Percentiles rank a stretch among this genome's conserved stretches.
These are phyloP conservation scores for Helleia helle DNA, from an alignment of 2,888 invertebrate species.

Conservation along the genomic window DNA sequence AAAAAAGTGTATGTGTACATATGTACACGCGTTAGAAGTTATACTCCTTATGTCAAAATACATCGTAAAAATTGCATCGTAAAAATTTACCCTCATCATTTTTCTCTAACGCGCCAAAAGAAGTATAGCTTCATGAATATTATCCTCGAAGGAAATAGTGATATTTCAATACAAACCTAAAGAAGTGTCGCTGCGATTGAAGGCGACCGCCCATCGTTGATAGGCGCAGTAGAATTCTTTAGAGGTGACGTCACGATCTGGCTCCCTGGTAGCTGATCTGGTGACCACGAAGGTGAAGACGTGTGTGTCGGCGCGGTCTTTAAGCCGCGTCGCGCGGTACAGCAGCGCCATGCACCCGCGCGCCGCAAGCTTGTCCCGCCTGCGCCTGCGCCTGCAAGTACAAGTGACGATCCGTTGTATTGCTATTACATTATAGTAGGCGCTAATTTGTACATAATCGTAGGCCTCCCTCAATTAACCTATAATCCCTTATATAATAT, in stretches of 20 bases:
- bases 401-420: slow-evolving; percentile 1
- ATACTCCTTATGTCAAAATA: too few species aligned
- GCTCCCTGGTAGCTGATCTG: slow-evolving; percentile 82
- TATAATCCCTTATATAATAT: too few species aligned
- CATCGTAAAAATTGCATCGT: too few species aligned
- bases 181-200: slow-evolving; percentile 83
- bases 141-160: not conserved
- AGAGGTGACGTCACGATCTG: slow-evolving; percentile 85
- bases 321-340: slow-evolving; percentile 86
- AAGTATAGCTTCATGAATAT: too few species aligned
- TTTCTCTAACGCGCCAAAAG: too few species aligned
- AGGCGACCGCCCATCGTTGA: slow-evolving; percentile 87
- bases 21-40: too few species aligned
- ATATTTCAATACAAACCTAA: slow-evolving; percentile 41
- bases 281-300: slow-evolving; percentile 90
- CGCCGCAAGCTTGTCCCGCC: slow-evolving; percentile 56
- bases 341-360: slow-evolving; percentile 82
- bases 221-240: slow-evolving; percentile 88
- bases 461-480: too few species aligned
- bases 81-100: too few species aligned
- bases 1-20: too few species aligned
- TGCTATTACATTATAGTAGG: too few species aligned
- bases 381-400: slow-evolving; percentile 38
- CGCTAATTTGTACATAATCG: too few species aligned
- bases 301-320: slow-evolving; percentile 87